These are phyloP conservation scores for Philopotamus ludificatus DNA, from an alignment of 1,140 invertebrate species.

Conservation along the genomic window DNA sequence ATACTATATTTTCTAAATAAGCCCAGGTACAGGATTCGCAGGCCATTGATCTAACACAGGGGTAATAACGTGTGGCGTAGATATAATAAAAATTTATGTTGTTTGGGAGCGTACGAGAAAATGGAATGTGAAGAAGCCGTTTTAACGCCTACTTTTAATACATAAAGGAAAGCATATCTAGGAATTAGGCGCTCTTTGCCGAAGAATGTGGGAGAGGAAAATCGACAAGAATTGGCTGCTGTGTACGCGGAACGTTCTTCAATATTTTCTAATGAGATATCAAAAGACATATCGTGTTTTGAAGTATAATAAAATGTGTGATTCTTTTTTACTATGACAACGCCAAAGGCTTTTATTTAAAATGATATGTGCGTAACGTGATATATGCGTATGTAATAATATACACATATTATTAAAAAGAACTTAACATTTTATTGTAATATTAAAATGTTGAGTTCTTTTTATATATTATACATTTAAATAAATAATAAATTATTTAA, in stretches of 20 bases:
- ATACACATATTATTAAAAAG: too few species aligned
- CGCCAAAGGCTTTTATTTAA: too few species aligned
- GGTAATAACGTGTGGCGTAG: background rate
- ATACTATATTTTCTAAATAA: too few species aligned
- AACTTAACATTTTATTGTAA: too few species aligned
- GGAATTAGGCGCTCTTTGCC: background rate
- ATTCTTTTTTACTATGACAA: too few species aligned
- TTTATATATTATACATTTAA: too few species aligned
- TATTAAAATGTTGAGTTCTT: too few species aligned
- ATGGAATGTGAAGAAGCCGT: background rate
- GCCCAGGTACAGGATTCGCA: conserved; percentile 2
- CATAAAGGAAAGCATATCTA: background rate
- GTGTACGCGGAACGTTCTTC: background rate
- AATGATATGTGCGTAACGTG: too few species aligned
- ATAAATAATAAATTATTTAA: too few species aligned
- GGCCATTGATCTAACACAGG: conserved; percentile 12
- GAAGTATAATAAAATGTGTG: too few species aligned
- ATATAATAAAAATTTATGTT: conserved; percentile 22
- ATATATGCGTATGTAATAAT: too few species aligned
- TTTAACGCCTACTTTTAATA: background rate
- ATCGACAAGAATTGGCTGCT: too few species aligned
- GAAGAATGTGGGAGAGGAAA: background rate
- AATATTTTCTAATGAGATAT: background rate
- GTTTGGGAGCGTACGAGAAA: conserved; percentile 6
- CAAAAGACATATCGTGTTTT: background rate